These are phyloP conservation scores for Clarias magur DNA, from an alignment of 2,113 vertebrate genomes.

Conservation along the genomic window DNA sequence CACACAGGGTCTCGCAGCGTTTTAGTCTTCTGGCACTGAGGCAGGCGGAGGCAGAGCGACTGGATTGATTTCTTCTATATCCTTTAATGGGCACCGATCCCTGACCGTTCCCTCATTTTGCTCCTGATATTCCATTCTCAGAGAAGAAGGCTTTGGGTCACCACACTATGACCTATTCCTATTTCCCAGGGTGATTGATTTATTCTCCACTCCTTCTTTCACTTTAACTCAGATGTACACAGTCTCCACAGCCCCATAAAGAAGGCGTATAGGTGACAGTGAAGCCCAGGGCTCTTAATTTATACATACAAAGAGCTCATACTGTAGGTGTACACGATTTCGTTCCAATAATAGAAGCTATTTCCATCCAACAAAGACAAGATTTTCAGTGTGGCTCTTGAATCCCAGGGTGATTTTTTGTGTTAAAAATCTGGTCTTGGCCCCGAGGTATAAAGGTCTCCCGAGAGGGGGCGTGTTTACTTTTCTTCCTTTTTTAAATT, in stretches of 20 bases:
- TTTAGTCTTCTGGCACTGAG: conserved; percentile 54
- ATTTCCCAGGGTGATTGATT: conserved; percentile 47
- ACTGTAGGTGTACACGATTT: not conserved
- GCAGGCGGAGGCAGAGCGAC: conserved; percentile 51
- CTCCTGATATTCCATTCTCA: conserved; percentile 35
- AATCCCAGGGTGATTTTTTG: not conserved
- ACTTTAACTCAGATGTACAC: conserved; percentile 12
- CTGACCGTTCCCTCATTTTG: conserved; percentile 36
- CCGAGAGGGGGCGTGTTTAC: not conserved
- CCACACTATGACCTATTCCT: conserved; percentile 51
- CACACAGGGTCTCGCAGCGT: not conserved
- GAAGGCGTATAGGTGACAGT: not conserved
- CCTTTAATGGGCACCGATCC: conserved; percentile 54
- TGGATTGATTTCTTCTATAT: conserved; percentile 56
- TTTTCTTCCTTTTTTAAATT: conserved; percentile 19
- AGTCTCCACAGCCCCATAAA: not conserved
- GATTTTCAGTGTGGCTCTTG: not conserved
- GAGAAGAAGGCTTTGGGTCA: conserved; percentile 25
- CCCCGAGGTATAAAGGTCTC: not conserved
- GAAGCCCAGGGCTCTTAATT: not conserved
- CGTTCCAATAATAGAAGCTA: not conserved
- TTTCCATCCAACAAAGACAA: not conserved
- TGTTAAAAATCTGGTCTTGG: not conserved
- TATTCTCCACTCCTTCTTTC: conserved; percentile 21
- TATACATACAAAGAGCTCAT: not conserved